Conservation (phyloP, 1,140 invertebrate genomes). For the Leptinotarsa defecta region DNA sequence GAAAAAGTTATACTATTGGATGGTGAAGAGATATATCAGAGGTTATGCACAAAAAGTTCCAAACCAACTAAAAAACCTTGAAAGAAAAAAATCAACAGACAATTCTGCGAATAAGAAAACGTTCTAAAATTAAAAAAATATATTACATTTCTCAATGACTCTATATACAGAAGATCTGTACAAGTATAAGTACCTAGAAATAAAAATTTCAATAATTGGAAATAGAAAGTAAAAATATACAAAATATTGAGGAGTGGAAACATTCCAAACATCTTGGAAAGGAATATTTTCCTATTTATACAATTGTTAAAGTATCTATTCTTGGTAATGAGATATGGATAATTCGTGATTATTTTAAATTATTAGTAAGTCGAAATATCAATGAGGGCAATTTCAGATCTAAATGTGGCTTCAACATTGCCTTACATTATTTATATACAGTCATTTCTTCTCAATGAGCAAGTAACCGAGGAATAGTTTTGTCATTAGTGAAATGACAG, state of each 20-base stretch:
- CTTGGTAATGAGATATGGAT: no score
- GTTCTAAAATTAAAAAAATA: slow-evolving; percentile 34
- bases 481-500: background rate
- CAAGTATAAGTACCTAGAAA: slow-evolving; percentile 14
- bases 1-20: background rate
- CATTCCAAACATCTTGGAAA: background rate
- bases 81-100: background rate
- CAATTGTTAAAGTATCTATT: background rate
- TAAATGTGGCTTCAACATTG: no score
- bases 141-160: slow-evolving; percentile 25
- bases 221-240: slow-evolving; percentile 21
- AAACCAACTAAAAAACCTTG: background rate
- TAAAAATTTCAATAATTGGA: background rate
- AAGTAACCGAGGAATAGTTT: no score
- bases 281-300: background rate
- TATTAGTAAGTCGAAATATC: no score
- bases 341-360: no score
- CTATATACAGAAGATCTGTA: slow-evolving; percentile 24
- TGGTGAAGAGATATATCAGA: background rate
- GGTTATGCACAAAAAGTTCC: background rate
- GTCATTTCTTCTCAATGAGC: no score
- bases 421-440: background rate
- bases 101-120: background rate
- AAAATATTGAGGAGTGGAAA: background rate
- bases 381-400: no score